phyloP scores from a whole-genome alignment of 2,888 invertebrate genomes.

The Metacarcinus magister region DNA sequence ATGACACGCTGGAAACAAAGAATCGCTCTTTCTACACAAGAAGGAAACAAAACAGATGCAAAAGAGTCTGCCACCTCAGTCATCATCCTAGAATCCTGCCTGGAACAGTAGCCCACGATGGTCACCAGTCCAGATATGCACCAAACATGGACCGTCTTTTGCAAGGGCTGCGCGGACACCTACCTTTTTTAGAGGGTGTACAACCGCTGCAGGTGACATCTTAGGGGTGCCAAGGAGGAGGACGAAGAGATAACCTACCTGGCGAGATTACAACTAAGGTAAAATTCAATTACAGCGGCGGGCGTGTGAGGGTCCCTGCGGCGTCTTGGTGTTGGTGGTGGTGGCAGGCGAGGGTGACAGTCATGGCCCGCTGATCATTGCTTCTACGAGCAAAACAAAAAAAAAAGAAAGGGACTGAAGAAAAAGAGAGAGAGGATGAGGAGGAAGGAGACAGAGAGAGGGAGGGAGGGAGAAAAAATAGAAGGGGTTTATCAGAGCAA shows the following conservation, averaged over 20 bases:
- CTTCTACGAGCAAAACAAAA: neutral
- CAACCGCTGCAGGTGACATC: neutral
- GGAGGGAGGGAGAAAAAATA: neutral
- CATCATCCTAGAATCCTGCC: neutral
- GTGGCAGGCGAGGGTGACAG: constrained; percentile 17
- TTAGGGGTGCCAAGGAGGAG: constrained; percentile 36
- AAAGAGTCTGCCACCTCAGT: neutral
- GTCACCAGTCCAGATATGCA: neutral
- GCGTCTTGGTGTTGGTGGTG: neutral
- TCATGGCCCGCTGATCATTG: constrained; percentile 44
- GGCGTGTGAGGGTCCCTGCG: constrained; percentile 16
- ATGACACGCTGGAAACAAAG: neutral
- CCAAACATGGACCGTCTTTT: constrained; percentile 9
- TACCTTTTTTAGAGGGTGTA: neutral
- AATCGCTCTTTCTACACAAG: neutral
- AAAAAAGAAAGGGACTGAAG: neutral
- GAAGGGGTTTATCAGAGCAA: constrained; percentile 54
- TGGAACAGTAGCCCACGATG: neutral
- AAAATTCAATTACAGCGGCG: constrained; percentile 41
- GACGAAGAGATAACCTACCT: neutral
- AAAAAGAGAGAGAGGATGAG: neutral
- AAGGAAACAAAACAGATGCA: neutral
- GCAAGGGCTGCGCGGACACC: neutral
- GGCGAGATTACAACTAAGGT: constrained; percentile 40
- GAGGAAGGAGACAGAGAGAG: neutral